Base-by-base conservation (phyloP, 2,113 vertebrate genomes). In the Coryphaenoides rupestris region DNA sequence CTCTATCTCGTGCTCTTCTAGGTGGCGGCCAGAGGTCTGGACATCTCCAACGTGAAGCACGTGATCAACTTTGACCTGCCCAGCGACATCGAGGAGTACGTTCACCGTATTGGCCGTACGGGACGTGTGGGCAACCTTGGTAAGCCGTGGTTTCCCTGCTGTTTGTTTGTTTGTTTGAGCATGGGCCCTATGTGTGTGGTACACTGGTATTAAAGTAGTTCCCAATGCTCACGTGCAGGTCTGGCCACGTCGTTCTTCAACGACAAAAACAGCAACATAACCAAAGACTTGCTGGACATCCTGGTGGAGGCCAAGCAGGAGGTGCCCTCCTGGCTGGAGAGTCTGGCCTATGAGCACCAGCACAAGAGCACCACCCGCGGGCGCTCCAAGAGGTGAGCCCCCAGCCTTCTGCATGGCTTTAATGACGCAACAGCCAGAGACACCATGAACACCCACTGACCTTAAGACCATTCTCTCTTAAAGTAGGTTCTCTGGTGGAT, bases 181-280 rank as follows among this genome's bases (percentile, higher is more conserved):
- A 54, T 22, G n/a, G n/a, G n/a, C n/a, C n/a, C n/a, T n/a, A n/a
- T n/a, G n/a, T n/a, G 13, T 15, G 21, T 55, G 17, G n/a, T n/a
- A n/a, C n/a, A n/a, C n/a, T 47, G 13, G 21, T 21, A 21, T 13
- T 19, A 19, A 46, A 19, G n/a, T n/a, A 3, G 4, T 21, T n/a
- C n/a, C 17, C 3, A 0, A 10, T 2, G 19, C 5, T 3, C 59
- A 15, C 40, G 19, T 26, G 15, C 73, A 99, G 97, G 97, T 86
- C 92, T 98, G 89, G 97, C 97, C 87, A 99, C 97, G 64, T 98
- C 97, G 19, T 99, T 99, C 90, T 98, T 96, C 84, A 99, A 99
- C 83, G 95, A 97, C 69, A 97, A 95, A 79, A 99, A 99, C 78
- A 77, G 89, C 84, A 99, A 98, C 83, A 98, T 99, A 78, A 98